Conservation (phyloP, 2,113 vertebrate genomes). For the Oxyura jamaicensis region DNA sequence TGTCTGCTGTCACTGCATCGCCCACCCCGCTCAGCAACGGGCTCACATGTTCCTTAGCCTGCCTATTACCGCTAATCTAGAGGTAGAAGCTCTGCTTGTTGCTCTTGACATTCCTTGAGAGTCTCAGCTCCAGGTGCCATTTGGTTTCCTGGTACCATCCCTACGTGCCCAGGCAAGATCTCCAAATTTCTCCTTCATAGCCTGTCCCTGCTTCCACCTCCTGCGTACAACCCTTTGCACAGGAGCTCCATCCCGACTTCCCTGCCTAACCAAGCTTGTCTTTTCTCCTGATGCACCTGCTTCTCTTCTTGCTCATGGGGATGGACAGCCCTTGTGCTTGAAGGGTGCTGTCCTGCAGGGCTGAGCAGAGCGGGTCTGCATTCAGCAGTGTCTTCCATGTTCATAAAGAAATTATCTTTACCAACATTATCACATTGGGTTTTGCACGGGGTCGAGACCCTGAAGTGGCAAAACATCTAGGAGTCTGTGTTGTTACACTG, state of each 20-base stretch:
- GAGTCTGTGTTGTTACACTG: background rate
- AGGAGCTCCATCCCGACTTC: background rate
- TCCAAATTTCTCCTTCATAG: background rate
- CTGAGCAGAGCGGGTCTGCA: no score
- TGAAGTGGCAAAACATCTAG: background rate
- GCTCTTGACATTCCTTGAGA: background rate
- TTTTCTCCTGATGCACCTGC: background rate
- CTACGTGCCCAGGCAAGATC: background rate
- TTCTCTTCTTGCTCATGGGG: background rate
- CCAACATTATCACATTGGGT: background rate
- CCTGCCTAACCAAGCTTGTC: background rate
- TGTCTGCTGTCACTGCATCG: background rate
- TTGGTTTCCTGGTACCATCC: background rate
- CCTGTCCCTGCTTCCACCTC: background rate
- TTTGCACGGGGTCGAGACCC: background rate
- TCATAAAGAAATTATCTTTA: background rate
- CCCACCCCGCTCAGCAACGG: background rate
- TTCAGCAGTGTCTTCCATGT: background rate
- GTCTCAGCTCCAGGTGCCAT: background rate
- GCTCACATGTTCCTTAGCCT: background rate
- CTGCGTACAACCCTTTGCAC: background rate
- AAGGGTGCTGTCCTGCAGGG: background rate
- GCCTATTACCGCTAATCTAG: background rate
- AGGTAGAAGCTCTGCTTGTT: background rate
- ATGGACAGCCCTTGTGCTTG: background rate